phyloP scores from a whole-genome alignment of 1,140 invertebrate species.

The Planococcus citri region DNA sequence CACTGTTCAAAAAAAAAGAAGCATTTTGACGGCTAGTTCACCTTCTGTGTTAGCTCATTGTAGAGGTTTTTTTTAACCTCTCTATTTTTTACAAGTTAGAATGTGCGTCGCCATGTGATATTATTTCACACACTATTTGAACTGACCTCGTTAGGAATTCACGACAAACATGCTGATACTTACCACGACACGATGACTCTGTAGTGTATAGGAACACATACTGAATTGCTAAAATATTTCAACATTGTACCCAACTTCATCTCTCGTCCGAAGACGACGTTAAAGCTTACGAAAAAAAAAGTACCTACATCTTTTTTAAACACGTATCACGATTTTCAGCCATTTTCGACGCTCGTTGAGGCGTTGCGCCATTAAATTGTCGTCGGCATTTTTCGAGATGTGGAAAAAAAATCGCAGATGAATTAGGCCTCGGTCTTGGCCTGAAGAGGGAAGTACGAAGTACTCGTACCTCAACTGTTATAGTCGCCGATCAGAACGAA shows the following conservation, averaged over 20 bases:
- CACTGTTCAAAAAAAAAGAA: not conserved
- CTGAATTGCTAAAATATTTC: slow-evolving; percentile 18
- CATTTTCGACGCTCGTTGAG: slow-evolving; percentile 12
- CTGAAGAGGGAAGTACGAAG: too few relatives aligned
- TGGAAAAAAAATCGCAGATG: too few relatives aligned
- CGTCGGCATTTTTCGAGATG: not conserved
- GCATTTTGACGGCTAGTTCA: not conserved
- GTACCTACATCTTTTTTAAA: slow-evolving; percentile 16
- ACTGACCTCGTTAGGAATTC: slow-evolving; percentile 16
- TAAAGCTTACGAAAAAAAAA: not conserved
- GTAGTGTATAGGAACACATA: not conserved
- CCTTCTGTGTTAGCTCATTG: not conserved
- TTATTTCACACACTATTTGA: slow-evolving; percentile 20
- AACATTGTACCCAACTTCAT: slow-evolving; percentile 15
- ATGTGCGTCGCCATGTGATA: slow-evolving; percentile 10
- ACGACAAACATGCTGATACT: slow-evolving; percentile 15
- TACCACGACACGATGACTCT: slow-evolving; percentile 12
- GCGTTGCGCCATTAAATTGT: slow-evolving; percentile 5
- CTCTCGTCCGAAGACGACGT: not conserved
- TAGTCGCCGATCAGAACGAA: too few relatives aligned
- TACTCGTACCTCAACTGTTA: too few relatives aligned
- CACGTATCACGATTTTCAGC: slow-evolving; percentile 1
- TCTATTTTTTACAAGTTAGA: slow-evolving; percentile 2
- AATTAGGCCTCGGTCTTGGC: too few relatives aligned
- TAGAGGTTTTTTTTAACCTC: too few relatives aligned